These are phyloP conservation scores for Enteromius paludinosus DNA, from an alignment of 2,797 vertebrate genomes.

Conservation along the genomic window DNA sequence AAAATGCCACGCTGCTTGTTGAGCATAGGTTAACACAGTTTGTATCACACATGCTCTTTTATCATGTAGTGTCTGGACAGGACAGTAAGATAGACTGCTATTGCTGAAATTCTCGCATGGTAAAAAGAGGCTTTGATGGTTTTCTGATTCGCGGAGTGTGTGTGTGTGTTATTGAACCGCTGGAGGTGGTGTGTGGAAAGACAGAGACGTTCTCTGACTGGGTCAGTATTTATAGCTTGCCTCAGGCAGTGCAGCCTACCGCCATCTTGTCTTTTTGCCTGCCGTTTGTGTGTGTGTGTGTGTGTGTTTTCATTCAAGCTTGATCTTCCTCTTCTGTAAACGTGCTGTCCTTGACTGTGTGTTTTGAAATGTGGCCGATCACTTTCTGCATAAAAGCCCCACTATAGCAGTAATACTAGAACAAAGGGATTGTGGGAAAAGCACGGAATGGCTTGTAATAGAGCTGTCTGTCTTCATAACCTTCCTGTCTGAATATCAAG, in stretches of 20 bases:
- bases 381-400: not conserved
- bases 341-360: constrained; percentile 11
- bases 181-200: constrained; percentile 7
- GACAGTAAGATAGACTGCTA: not conserved
- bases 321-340: not conserved
- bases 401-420: not conserved
- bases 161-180: not conserved
- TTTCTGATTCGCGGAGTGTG: constrained; percentile 20
- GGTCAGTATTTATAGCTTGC: constrained; percentile 51
- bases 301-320: not conserved
- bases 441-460: constrained; percentile 16
- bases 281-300: not conserved
- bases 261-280: constrained; percentile 41
- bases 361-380: constrained; percentile 18
- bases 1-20: not conserved
- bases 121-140: not conserved
- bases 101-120: constrained; percentile 1
- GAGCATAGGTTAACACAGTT: not conserved
- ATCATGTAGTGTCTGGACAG: not conserved
- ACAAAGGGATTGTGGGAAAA: not conserved
- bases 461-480: constrained; percentile 23
- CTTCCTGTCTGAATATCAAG: not conserved
- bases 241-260: constrained; percentile 33
- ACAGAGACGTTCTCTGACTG: constrained; percentile 40
- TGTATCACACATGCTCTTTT: not conserved